A percentile compares a stretch with the other conserved stretches of the same genome.
Evolutionary conservation across 2,888 invertebrate species (phyloP).

Genomic region (Spodoptera exigua): DNA sequence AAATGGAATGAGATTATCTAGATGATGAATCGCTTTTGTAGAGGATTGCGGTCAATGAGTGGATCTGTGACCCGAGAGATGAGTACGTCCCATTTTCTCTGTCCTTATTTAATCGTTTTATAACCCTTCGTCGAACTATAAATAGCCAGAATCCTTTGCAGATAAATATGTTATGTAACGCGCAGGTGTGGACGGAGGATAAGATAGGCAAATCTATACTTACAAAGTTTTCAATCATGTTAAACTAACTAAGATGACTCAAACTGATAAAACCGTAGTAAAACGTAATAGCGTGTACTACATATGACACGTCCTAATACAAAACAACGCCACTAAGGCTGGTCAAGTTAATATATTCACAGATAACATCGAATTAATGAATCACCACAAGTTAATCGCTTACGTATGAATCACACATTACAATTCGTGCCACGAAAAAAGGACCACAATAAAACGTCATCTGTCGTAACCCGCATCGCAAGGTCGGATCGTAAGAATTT

Average conservation of each 20-base stretch:
- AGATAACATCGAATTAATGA: slow-evolving; percentile 62
- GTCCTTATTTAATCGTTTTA: slow-evolving; percentile 4
- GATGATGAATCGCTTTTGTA: slow-evolving; percentile 2
- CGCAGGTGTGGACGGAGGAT: too few relatives aligned
- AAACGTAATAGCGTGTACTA: slow-evolving; percentile 29
- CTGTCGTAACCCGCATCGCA: slow-evolving; percentile 56
- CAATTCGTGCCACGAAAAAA: slow-evolving; percentile 74
- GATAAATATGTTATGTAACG: background rate
- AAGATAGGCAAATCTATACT: too few relatives aligned
- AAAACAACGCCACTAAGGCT: slow-evolving; percentile 43
- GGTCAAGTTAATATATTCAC: slow-evolving; percentile 44
- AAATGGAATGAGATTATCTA: slow-evolving; percentile 12
- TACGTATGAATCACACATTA: slow-evolving; percentile 76
- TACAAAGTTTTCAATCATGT: too few relatives aligned
- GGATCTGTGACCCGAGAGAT: slow-evolving; percentile 15
- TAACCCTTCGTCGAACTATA: background rate
- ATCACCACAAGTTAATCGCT: slow-evolving; percentile 70
- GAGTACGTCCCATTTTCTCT: slow-evolving; percentile 18
- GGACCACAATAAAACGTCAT: slow-evolving; percentile 65
- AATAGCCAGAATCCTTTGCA: background rate
- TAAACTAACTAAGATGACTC: slow-evolving; percentile 15
- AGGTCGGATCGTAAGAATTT: slow-evolving; percentile 60
- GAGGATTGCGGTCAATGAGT: slow-evolving; percentile 31
- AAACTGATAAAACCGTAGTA: slow-evolving; percentile 28
- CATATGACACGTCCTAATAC: slow-evolving; percentile 21